Percentiles rank a stretch among this genome's conserved stretches.
These are phyloP conservation scores for Lepilemur septentrionalis DNA, from an alignment of 2,797 vertebrate genomes.

Conservation along the genomic window DNA sequence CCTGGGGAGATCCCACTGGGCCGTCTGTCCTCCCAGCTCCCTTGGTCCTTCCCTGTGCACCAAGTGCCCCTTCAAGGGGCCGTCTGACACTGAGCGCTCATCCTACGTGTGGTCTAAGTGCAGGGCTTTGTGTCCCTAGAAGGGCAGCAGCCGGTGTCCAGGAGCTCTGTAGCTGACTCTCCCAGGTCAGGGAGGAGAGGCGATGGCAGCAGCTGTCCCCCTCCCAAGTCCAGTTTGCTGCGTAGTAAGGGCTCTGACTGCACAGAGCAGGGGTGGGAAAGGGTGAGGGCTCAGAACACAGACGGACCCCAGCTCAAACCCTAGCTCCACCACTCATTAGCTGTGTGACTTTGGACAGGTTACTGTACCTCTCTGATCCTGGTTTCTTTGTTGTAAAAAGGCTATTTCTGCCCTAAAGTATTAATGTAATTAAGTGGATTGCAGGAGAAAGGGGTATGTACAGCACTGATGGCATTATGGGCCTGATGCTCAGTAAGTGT, in stretches of 20 bases:
- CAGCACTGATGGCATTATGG: neutral
- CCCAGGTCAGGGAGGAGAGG: rapidly evolving
- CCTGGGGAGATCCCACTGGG: rapidly evolving
- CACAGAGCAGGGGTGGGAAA: neutral
- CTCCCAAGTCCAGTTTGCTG: neutral
- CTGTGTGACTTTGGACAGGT: neutral
- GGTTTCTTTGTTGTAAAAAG: neutral
- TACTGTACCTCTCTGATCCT: neutral
- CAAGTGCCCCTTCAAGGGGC: neutral
- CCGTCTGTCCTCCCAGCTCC: neutral
- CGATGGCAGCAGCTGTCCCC: rapidly evolving
- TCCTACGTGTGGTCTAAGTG: neutral
- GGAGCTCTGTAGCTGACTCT: neutral
- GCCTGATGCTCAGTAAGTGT: neutral
- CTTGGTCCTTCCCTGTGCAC: rapidly evolving
- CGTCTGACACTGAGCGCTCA: neutral
- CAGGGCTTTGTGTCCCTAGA: neutral
- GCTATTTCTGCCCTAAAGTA: neutral
- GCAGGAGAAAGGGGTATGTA: neutral
- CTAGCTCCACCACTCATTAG: neutral
- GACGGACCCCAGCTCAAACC: too few relatives aligned
- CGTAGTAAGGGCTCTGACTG: neutral
- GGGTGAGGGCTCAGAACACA: neutral
- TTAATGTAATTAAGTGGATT: neutral
- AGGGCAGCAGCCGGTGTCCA: neutral